Base-by-base conservation (phyloP, 2,888 invertebrate species). In the Pseudoips prasinana region DNA sequence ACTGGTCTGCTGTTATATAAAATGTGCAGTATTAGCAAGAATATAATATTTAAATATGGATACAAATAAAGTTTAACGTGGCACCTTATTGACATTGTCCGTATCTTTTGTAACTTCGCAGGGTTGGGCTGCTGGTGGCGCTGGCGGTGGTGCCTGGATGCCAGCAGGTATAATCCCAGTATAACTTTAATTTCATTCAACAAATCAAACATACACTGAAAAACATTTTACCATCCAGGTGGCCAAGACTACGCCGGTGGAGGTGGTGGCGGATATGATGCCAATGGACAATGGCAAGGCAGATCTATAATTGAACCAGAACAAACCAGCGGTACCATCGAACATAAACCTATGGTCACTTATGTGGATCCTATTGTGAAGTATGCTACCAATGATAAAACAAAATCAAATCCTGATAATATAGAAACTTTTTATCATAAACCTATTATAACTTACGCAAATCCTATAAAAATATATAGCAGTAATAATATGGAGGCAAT, bases 271-370 rank as follows among this genome's bases (percentile, higher is more conserved):
- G 80, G 87, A 0, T 87, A 88, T 53, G 87, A 88, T 33, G 76
- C 84, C 1, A 87, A 87, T 25, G 86, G 80, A 9, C 89, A 88
- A 58, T 88, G 87, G 88, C 87, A 84, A 54, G 86, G 85, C 50
- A 61, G 87, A 58, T 81, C 80, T 29, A 71, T 83, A 44, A 53
- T 66, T 29, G 67, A 75, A 42, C 63, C 41, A 9, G 44, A 54
- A 9, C 45, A 62, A 26, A 58, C 39, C 26, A 58, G 64, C 46
- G 61, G 29, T 25, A 39, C 34, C 1, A 34, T 40, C 3, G 53
- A 25, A 36, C 58, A 38, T 4, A 54, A 64, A 50, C 71, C 77
- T 20, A 7, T 20, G 2, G 2, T 20, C 7, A 2, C 7, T 20
- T 5, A 20, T 2, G 7, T 20, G 7, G n/a, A 20, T 7, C 20